Conservation (phyloP, 64 coral and sea anemone species). For the Montipora efflorescens region DNA sequence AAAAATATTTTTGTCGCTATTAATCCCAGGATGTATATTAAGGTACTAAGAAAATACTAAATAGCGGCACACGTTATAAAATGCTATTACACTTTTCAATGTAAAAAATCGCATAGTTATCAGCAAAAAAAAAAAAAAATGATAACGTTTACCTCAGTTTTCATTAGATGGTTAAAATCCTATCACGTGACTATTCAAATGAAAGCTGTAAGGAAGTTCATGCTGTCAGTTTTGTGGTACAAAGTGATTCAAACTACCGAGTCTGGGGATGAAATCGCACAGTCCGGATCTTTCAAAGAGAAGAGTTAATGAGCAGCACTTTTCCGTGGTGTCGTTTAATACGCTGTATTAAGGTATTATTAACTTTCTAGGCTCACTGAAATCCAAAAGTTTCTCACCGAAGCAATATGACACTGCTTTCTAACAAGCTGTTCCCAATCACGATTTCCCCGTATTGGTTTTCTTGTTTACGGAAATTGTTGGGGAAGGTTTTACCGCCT, state of each 20-base stretch:
- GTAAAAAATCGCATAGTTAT: no score
- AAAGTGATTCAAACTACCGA: no score
- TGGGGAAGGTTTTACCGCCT: no score
- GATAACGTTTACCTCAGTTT: no score
- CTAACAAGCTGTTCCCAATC: neutral
- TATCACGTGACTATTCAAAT: neutral
- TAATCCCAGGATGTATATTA: neutral
- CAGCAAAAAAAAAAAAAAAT: no score
- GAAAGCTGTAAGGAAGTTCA: neutral
- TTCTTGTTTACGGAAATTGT: no score
- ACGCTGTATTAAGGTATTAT: neutral
- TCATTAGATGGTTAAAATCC: no score
- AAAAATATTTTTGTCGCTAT: conserved; percentile 11
- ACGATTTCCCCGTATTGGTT: neutral
- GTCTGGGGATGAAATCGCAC: no score
- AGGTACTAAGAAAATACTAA: neutral
- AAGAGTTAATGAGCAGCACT: neutral
- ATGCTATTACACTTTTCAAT: no score
- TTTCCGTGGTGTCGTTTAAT: neutral
- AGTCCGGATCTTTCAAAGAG: no score
- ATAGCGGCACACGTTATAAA: neutral
- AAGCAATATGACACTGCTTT: neutral
- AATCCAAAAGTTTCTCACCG: neutral
- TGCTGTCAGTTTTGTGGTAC: no score
- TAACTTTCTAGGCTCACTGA: no score